These are phyloP conservation scores for Galaxias olidus DNA, from an alignment of 2,797 vertebrate species.

Conservation along the genomic window DNA sequence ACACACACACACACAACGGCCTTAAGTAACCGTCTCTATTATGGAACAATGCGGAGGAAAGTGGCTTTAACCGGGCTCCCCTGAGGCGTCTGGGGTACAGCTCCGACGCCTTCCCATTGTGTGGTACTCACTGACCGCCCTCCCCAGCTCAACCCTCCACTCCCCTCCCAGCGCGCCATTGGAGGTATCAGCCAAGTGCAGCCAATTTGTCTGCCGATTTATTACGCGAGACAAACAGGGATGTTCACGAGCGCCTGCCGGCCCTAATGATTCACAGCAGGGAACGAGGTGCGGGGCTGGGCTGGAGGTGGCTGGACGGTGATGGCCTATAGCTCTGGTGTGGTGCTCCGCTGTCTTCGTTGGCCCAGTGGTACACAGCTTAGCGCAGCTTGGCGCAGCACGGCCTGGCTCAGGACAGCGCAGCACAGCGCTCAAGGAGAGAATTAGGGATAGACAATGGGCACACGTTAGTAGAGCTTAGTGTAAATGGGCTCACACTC, in stretches of 20 bases:
- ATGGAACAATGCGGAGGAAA: slow-evolving; percentile 3
- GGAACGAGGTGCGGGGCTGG: slow-evolving; percentile 5
- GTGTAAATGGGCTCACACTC: too few relatives aligned
- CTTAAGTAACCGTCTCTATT: not conserved
- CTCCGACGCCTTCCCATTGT: not conserved
- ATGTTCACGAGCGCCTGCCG: slow-evolving; percentile 17
- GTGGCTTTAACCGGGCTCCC: not conserved
- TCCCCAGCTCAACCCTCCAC: not conserved
- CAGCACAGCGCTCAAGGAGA: too few relatives aligned
- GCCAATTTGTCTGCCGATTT: slow-evolving; percentile 23
- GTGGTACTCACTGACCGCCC: not conserved
- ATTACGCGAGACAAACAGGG: slow-evolving; percentile 19
- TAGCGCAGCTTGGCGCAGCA: too few relatives aligned
- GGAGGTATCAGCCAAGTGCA: not conserved
- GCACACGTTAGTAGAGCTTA: too few relatives aligned
- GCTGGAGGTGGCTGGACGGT: not conserved
- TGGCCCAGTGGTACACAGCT: too few relatives aligned
- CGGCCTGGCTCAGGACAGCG: too few relatives aligned
- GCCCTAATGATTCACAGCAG: slow-evolving; percentile 21
- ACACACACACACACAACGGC: not conserved
- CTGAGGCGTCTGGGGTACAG: not conserved
- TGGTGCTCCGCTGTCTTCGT: too few relatives aligned
- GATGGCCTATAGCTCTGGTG: too few relatives aligned
- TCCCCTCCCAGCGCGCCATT: not conserved
- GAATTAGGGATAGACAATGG: too few relatives aligned